A percentile compares a stretch with the other conserved stretches of the same genome.
Conservation (phyloP, 2,888 invertebrate species). For the Microdon myrmicae region DNA sequence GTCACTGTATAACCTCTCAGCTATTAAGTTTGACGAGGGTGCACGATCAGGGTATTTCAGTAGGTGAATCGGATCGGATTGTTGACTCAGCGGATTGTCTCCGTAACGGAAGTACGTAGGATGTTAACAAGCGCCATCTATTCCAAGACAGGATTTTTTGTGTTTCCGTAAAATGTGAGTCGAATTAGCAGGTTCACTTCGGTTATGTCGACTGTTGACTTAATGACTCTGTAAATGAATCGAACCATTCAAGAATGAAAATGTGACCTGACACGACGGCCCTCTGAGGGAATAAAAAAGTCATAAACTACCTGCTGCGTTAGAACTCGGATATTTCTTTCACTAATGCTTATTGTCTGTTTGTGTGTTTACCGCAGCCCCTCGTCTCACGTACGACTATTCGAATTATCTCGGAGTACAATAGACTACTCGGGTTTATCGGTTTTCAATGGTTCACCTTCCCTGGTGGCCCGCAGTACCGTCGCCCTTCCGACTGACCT, state of each 20-base stretch:
- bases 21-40: slow-evolving; percentile 1
- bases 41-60: slow-evolving; percentile 40
- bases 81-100: slow-evolving; percentile 34
- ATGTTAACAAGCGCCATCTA: slow-evolving; percentile 48
- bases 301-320: slow-evolving; percentile 47
- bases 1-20: slow-evolving; percentile 27
- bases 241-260: slow-evolving; percentile 52
- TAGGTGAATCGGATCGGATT: slow-evolving; percentile 39
- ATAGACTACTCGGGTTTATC: slow-evolving; percentile 45
- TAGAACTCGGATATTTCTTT: slow-evolving; percentile 26
- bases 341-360: slow-evolving; percentile 50
- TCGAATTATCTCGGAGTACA: slow-evolving; percentile 9
- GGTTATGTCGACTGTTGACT: slow-evolving; percentile 35
- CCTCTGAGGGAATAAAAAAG: slow-evolving; percentile 22
- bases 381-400: slow-evolving; percentile 13
- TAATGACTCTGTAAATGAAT: slow-evolving; percentile 47
- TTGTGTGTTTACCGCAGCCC: slow-evolving; percentile 26
- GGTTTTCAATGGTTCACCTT: slow-evolving; percentile 40
- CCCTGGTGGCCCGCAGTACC: slow-evolving; percentile 36
- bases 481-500: background rate
- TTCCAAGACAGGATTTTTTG: slow-evolving; percentile 36
- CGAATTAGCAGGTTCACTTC: slow-evolving; percentile 9
- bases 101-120: slow-evolving; percentile 31
- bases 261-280: slow-evolving; percentile 35
- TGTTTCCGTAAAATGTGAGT: too few relatives aligned